phyloP scores from a whole-genome alignment of 2,888 invertebrate genomes.

The Dynastes hyllus region DNA sequence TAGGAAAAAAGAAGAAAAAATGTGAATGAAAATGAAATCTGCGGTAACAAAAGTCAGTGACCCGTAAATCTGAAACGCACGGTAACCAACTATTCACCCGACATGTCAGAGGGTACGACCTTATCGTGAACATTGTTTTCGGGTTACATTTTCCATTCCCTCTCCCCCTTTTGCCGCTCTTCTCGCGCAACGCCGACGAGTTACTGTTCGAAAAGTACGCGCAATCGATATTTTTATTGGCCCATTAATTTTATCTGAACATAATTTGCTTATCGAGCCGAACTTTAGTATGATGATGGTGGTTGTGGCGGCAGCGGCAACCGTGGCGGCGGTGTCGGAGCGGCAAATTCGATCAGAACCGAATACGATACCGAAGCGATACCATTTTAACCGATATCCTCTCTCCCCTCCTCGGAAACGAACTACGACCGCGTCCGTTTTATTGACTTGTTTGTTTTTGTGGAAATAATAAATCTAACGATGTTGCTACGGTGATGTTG shows the following conservation, averaged over 20 bases:
- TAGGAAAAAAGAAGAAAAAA: too few species aligned
- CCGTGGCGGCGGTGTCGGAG: not conserved
- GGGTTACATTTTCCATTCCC: constrained; percentile 2
- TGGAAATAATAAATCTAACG: constrained; percentile 29
- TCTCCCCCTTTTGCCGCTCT: not conserved
- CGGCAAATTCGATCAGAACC: constrained; percentile 27
- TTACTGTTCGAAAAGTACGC: constrained; percentile 35
- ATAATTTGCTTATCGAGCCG: constrained; percentile 46
- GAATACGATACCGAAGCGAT: not conserved
- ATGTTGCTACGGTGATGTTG: not conserved
- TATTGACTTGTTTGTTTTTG: constrained; percentile 17
- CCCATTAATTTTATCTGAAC: constrained; percentile 49
- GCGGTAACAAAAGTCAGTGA: not conserved
- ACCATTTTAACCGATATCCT: not conserved
- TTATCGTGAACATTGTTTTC: constrained; percentile 7
- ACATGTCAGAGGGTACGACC: not conserved
- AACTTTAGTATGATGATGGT: constrained; percentile 42
- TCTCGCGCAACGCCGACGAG: not conserved
- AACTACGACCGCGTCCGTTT: too few species aligned
- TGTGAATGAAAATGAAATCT: too few species aligned
- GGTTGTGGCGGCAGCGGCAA: not conserved
- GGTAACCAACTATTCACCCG: not conserved
- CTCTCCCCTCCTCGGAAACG: too few species aligned
- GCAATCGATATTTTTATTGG: constrained; percentile 51
- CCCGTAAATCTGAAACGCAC: not conserved